A percentile compares a stretch with the other conserved stretches of the same genome.
These are phyloP conservation scores for Drosophila incognita DNA, from an alignment of 2,888 invertebrate species.

Conservation along the genomic window DNA sequence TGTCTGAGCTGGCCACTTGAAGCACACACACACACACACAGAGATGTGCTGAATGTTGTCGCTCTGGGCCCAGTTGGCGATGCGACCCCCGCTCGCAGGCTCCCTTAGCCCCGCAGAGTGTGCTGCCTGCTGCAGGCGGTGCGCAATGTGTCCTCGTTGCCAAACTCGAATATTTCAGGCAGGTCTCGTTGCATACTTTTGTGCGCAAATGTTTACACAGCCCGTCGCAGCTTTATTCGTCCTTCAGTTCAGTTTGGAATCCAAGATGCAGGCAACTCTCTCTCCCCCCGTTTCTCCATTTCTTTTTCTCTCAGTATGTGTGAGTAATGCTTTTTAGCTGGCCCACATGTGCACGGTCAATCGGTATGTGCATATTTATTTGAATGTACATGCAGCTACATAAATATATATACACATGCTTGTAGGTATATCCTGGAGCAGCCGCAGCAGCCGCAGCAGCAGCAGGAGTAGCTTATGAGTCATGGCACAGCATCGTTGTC, in stretches of 20 bases:
- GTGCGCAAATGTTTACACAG: conserved; percentile 79
- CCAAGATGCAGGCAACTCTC: conserved; percentile 54
- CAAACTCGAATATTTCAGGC: conserved; percentile 71
- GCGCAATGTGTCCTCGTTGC: conserved; percentile 54
- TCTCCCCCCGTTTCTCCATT: not conserved
- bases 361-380: conserved; percentile 32
- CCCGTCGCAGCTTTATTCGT: conserved; percentile 46
- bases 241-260: conserved; percentile 54
- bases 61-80: conserved; percentile 37
- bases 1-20: conserved; percentile 52
- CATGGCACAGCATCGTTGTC: conserved; percentile 20
- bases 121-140: conserved; percentile 19
- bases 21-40: conserved; percentile 25
- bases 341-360: conserved; percentile 48
- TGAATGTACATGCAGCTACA: conserved; percentile 20
- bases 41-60: conserved; percentile 35
- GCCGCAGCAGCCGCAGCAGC: not conserved
- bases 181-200: conserved; percentile 78
- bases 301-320: not conserved
- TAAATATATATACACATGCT: conserved; percentile 9
- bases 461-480: conserved; percentile 43
- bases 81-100: not conserved
- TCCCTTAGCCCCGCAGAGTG: not conserved
- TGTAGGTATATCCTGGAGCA: conserved; percentile 11
- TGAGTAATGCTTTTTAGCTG: conserved; percentile 42